Percentiles rank a stretch among this genome's conserved stretches.
Evolutionary conservation across 2,888 invertebrate species (phyloP).

Genomic region (Lepidochrysops patricia): DNA sequence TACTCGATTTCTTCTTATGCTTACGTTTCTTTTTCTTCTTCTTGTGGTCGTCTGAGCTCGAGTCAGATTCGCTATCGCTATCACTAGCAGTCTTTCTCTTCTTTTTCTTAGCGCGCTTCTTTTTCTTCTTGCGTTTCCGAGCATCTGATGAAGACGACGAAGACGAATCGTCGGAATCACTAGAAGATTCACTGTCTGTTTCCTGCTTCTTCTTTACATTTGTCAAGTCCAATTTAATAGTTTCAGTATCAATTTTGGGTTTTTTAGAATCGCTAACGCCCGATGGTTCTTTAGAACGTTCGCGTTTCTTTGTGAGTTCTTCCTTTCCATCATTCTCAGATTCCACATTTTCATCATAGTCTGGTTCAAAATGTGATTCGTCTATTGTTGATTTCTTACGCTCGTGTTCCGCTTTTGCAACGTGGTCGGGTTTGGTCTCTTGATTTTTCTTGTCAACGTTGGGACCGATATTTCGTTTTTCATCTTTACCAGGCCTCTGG

Average conservation of each 20-base stretch:
- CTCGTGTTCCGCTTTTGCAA: constrained; percentile 73
- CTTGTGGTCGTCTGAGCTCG: constrained; percentile 78
- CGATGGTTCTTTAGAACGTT: constrained; percentile 36
- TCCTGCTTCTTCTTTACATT: constrained; percentile 68
- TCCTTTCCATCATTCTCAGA: constrained; percentile 78
- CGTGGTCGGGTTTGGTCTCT: constrained; percentile 47
- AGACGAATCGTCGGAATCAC: constrained; percentile 65
- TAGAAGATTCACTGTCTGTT: constrained; percentile 57
- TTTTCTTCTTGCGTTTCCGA: constrained; percentile 77
- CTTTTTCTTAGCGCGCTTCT: constrained; percentile 76
- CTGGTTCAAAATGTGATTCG: constrained; percentile 83
- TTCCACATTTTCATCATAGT: constrained; percentile 78
- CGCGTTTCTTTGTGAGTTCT: constrained; percentile 55
- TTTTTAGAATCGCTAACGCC: constrained; percentile 45
- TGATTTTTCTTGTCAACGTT: constrained; percentile 15
- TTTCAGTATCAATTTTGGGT: constrained; percentile 50
- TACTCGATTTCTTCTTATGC: constrained; percentile 79
- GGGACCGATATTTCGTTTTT: constrained; percentile 28
- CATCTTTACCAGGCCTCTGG: constrained; percentile 31
- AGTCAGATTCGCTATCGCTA: constrained; percentile 78
- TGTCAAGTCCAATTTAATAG: constrained; percentile 63
- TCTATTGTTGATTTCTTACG: constrained; percentile 80
- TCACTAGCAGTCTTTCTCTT: constrained; percentile 76
- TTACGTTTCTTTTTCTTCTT: constrained; percentile 81
- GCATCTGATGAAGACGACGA: constrained; percentile 67